These are phyloP conservation scores for Monochamus alternatus DNA, from an alignment of 2,888 invertebrate genomes.

Conservation along the genomic window DNA sequence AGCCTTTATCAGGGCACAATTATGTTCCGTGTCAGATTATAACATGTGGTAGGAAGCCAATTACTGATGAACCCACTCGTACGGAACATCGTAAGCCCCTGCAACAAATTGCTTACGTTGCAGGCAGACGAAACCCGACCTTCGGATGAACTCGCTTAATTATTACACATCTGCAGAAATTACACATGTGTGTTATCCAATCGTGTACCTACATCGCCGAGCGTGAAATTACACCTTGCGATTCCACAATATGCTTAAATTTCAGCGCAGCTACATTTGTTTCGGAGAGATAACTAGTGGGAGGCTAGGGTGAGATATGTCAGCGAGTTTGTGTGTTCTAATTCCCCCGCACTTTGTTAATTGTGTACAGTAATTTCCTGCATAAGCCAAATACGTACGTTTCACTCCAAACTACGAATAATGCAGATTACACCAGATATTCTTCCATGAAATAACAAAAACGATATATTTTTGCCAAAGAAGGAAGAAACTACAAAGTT, in stretches of 20 bases:
- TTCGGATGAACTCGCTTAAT: slow-evolving; percentile 50
- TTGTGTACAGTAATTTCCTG: too few relatives aligned
- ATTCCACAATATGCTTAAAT: slow-evolving; percentile 27
- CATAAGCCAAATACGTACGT: too few relatives aligned
- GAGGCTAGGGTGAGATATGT: slow-evolving; percentile 11
- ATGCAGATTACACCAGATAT: too few relatives aligned
- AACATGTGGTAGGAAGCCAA: slow-evolving; percentile 70
- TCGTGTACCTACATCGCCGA: slow-evolving; percentile 39
- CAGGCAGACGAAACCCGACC: slow-evolving; percentile 52
- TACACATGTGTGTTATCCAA: slow-evolving; percentile 51
- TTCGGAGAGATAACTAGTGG: slow-evolving; percentile 23
- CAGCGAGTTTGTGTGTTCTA: slow-evolving; percentile 19
- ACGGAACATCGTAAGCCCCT: slow-evolving; percentile 65
- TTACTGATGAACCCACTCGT: slow-evolving; percentile 68
- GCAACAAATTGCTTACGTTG: slow-evolving; percentile 59
- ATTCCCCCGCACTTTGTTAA: not conserved
- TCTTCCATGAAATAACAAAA: too few relatives aligned
- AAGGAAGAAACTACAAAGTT: too few relatives aligned
- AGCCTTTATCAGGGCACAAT: slow-evolving; percentile 69
- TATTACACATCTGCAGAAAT: slow-evolving; percentile 53
- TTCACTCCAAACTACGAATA: too few relatives aligned
- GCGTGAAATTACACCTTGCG: slow-evolving; percentile 42
- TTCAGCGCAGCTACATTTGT: slow-evolving; percentile 31
- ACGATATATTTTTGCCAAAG: too few relatives aligned
- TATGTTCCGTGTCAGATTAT: slow-evolving; percentile 70